phyloP scores from a whole-genome alignment of 2,113 vertebrate genomes.

The Hyla sarda region DNA sequence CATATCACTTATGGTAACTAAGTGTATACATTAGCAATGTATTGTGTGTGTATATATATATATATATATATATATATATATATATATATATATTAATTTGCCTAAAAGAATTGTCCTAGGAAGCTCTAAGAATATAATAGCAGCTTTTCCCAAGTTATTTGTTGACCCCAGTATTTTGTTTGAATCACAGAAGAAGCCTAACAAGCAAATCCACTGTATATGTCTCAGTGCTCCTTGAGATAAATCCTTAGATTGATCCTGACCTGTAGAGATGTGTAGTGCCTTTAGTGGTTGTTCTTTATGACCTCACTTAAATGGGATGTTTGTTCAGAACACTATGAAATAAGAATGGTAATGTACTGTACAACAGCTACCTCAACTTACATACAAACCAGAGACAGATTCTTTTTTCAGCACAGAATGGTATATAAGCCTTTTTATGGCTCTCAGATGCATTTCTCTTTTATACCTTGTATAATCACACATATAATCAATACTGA shows the following conservation, averaged over 20 bases:
- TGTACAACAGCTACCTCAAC: not conserved
- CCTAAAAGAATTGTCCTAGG: not conserved
- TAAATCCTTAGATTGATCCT: not conserved
- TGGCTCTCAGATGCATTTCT: not conserved
- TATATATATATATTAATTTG: no score
- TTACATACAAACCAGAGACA: not conserved
- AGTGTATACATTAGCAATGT: no score
- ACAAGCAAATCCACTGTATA: conserved; percentile 6
- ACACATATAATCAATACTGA: not conserved
- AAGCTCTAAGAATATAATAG: not conserved
- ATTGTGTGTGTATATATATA: no score
- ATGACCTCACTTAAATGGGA: not conserved
- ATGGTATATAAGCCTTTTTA: not conserved
- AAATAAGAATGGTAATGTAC: not conserved
- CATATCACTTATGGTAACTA: no score
- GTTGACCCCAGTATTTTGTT: not conserved
- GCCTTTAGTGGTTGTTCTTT: not conserved
- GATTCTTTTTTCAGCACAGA: not conserved
- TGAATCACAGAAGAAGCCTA: not conserved
- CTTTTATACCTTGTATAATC: not conserved
- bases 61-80: no score
- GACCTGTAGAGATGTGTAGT: not conserved
- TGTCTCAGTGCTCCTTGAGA: not conserved
- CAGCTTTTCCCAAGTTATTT: not conserved
- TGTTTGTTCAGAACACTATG: not conserved